These are phyloP conservation scores for Artemia franciscana DNA, from an alignment of 1,140 invertebrate species.

Conservation along the genomic window DNA sequence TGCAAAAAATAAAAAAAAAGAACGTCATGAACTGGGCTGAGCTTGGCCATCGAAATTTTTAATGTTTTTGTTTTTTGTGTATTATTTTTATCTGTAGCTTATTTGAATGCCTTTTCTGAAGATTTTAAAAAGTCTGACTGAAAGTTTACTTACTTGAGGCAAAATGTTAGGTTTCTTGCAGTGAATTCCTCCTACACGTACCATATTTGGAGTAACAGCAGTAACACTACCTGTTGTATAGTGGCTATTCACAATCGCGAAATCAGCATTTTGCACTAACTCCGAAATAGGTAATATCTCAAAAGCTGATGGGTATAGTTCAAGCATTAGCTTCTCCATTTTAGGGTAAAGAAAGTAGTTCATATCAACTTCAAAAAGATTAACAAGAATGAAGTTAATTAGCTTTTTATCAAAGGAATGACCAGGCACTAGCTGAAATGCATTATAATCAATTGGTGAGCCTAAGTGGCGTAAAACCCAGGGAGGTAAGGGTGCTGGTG, in stretches of 20 bases:
- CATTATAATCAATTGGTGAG: slow-evolving; percentile 18
- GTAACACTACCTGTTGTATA: slow-evolving; percentile 24
- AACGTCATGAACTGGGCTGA: too few relatives aligned
- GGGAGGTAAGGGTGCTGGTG: slow-evolving; percentile 4
- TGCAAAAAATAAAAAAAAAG: too few relatives aligned
- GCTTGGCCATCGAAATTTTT: too few relatives aligned
- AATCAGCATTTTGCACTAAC: slow-evolving; percentile 23
- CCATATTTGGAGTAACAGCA: slow-evolving; percentile 22
- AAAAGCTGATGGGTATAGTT: slow-evolving; percentile 21
- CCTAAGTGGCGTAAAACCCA: slow-evolving; percentile 24
- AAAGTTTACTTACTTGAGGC: slow-evolving; percentile 15
- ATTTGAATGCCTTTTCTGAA: too few relatives aligned
- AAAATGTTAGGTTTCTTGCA: slow-evolving; percentile 16
- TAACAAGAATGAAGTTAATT: slow-evolving; percentile 7
- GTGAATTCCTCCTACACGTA: slow-evolving; percentile 35
- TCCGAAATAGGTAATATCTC: slow-evolving; percentile 23
- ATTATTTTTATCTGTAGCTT: too few relatives aligned
- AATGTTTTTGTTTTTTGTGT: too few relatives aligned
- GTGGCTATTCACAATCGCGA: slow-evolving; percentile 31
- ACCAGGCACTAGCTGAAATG: slow-evolving; percentile 2
- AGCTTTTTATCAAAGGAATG: slow-evolving; percentile 3
- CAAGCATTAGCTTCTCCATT: slow-evolving; percentile 18
- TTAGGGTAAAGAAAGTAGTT: background rate
- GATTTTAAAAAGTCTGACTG: too few relatives aligned
- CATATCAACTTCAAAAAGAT: slow-evolving; percentile 2